A percentile compares a stretch with the other conserved stretches of the same genome.
Evolutionary conservation across 2,888 invertebrate genomes (phyloP).

Genomic region (Melinaea menophilus): DNA sequence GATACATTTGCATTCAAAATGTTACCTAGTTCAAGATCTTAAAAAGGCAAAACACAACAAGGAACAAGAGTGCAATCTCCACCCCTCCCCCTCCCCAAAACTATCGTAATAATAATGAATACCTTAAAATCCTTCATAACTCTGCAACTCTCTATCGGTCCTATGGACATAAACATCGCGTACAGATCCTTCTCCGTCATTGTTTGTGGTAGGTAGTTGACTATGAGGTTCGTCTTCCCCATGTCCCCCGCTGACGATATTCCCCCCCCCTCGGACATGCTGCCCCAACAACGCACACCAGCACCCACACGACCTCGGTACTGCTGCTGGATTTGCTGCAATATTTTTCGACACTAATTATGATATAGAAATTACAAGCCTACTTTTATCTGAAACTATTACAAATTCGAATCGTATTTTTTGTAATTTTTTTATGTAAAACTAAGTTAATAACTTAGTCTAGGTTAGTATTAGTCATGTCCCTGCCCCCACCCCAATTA

Average conservation of each 20-base stretch:
- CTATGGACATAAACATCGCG: slow-evolving; percentile 91
- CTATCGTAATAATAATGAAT: slow-evolving; percentile 13
- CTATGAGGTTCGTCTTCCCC: slow-evolving; percentile 89
- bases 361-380: no score
- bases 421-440: not conserved
- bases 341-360: slow-evolving; percentile 19
- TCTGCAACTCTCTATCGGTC: slow-evolving; percentile 92
- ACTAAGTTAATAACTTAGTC: no score
- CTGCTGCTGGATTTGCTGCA: slow-evolving; percentile 73
- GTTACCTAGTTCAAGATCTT: slow-evolving; percentile 5
- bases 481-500: no score
- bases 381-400: not conserved
- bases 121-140: slow-evolving; percentile 95
- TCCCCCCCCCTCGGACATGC: slow-evolving; percentile 71
- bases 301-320: slow-evolving; percentile 59
- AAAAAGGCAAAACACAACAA: not conserved
- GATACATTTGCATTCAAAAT: no score
- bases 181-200: slow-evolving; percentile 94
- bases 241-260: slow-evolving; percentile 67
- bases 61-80: no score
- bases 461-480: no score
- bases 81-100: not conserved
- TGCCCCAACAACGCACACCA: slow-evolving; percentile 64
- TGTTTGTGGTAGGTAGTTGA: slow-evolving; percentile 96
- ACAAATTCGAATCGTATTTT: not conserved